phyloP scores from a whole-genome alignment of 2,797 vertebrate species.

The Melanotaenia nigrans region DNA sequence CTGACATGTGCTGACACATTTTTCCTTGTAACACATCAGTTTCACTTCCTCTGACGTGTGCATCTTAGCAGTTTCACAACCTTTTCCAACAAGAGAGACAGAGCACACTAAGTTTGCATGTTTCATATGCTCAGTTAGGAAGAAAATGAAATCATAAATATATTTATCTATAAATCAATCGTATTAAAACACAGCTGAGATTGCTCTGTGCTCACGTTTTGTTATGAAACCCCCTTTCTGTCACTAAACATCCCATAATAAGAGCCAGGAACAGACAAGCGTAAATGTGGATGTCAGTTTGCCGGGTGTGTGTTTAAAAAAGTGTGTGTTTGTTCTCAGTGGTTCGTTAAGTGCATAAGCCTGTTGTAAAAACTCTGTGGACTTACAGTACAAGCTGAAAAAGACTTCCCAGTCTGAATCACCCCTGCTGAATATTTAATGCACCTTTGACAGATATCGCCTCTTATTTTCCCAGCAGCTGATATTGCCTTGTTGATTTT shows the following conservation, averaged over 20 bases:
- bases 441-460: slow-evolving; percentile 26
- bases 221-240: neutral
- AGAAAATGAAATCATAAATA: neutral
- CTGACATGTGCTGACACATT: neutral
- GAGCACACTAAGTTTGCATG: neutral
- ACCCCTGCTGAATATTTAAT: slow-evolving; percentile 28
- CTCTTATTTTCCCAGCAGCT: slow-evolving; percentile 34
- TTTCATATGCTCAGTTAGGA: neutral
- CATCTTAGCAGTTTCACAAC: neutral
- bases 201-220: neutral
- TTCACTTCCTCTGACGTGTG: slow-evolving; percentile 33
- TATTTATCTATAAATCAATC: neutral
- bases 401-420: slow-evolving; percentile 17
- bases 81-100: neutral
- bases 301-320: slow-evolving; percentile 7
- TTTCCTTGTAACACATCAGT: slow-evolving; percentile 11
- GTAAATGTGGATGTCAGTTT: neutral
- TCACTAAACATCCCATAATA: neutral
- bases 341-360: slow-evolving; percentile 10
- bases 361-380: slow-evolving; percentile 18
- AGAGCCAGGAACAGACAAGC: slow-evolving; percentile 5
- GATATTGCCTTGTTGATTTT: slow-evolving; percentile 34
- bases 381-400: slow-evolving; percentile 22
- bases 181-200: neutral
- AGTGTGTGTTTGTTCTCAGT: neutral